A percentile compares a stretch with the other conserved stretches of the same genome.
phyloP scores from a whole-genome alignment of 1,140 invertebrate genomes.

The Oryzaephilus surinamensis region DNA sequence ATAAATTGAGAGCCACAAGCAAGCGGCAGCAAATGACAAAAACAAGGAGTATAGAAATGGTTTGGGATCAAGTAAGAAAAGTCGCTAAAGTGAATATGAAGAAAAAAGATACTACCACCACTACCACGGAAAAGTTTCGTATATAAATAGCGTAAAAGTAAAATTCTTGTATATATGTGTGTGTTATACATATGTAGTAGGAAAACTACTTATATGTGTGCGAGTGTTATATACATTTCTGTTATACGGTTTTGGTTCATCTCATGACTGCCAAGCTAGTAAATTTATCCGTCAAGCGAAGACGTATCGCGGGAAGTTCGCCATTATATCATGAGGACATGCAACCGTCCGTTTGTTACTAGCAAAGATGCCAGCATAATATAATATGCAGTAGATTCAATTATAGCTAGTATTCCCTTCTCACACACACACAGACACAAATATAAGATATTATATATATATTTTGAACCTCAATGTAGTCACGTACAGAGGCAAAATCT shows the following conservation, averaged over 20 bases:
- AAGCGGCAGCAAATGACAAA: constrained; percentile 8
- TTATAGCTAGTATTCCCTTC: too few relatives aligned
- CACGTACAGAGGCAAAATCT: constrained; percentile 7
- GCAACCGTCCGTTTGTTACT: too few relatives aligned
- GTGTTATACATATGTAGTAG: too few relatives aligned
- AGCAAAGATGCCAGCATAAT: too few relatives aligned
- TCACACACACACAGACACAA: constrained; percentile 2
- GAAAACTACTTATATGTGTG: too few relatives aligned
- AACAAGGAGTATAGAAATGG: constrained; percentile 10
- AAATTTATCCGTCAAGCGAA: constrained; percentile 16
- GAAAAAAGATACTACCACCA: constrained; percentile 3
- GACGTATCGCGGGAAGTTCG: constrained; percentile 14
- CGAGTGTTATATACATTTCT: too few relatives aligned
- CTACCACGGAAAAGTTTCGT: constrained; percentile 5
- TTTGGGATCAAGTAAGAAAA: constrained; percentile 8
- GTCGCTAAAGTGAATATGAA: constrained; percentile 12
- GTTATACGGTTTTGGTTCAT: too few relatives aligned
- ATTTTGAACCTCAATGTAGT: background rate
- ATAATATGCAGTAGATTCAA: too few relatives aligned
- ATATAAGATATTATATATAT: too few relatives aligned
- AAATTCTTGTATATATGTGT: constrained; percentile 7
- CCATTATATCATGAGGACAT: too few relatives aligned
- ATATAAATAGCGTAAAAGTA: constrained; percentile 8
- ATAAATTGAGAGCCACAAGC: constrained; percentile 9
- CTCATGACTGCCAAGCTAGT: too few relatives aligned